Conservation (phyloP, 1,140 invertebrate genomes). For the Pomacea maculata region DNA sequence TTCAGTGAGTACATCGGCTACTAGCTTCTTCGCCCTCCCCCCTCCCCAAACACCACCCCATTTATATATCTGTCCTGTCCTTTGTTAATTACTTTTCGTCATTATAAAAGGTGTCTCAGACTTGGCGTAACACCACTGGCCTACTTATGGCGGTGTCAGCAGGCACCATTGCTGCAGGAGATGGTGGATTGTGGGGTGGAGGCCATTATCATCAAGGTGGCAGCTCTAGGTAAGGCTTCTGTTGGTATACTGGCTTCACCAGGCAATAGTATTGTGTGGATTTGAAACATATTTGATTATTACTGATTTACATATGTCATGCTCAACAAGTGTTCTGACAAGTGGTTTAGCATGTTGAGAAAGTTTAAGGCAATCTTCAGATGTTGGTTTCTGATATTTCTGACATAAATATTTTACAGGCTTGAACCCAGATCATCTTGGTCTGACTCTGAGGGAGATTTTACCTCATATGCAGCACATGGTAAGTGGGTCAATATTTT, state of each 20-base stretch:
- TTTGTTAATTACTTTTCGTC: not conserved
- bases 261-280: not conserved
- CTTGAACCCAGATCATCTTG: constrained; percentile 84
- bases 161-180: constrained; percentile 92
- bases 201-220: constrained; percentile 97
- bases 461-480: constrained; percentile 86
- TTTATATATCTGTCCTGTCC: not conserved
- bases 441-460: constrained; percentile 84
- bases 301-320: not conserved
- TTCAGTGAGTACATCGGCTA: not conserved
- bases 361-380: no score
- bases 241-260: not conserved
- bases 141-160: constrained; percentile 87
- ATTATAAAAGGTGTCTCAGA: constrained; percentile 80
- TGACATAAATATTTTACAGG: constrained; percentile 53
- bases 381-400: not conserved
- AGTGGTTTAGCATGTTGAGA: no score
- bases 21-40: not conserved
- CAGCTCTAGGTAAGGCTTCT: constrained; percentile 76
- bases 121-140: constrained; percentile 88
- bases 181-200: constrained; percentile 94
- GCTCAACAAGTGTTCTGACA: no score
- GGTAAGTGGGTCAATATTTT: constrained; percentile 66
- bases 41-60: not conserved
- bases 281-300: not conserved